Evolutionary conservation across 2,888 invertebrate genomes (phyloP).

Genomic region (Acheta domesticus): DNA sequence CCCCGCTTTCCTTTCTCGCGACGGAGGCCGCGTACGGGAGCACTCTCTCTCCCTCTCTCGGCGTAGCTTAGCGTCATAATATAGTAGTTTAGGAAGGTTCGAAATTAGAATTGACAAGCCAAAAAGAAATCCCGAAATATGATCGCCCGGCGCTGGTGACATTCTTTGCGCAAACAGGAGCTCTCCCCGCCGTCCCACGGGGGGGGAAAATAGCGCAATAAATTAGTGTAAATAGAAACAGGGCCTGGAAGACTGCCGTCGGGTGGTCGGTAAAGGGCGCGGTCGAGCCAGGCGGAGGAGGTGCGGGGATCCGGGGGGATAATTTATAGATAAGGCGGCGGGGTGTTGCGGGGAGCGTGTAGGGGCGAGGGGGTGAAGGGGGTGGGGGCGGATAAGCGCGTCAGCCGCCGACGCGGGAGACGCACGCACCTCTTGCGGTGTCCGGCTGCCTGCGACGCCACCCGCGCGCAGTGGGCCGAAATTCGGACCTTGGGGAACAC

Average conservation of each 20-base stretch:
- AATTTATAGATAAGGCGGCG: neutral
- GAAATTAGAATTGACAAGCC: conserved; percentile 31
- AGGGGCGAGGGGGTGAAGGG: neutral
- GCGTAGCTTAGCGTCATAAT: conserved; percentile 8
- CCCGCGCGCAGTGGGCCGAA: too few species aligned
- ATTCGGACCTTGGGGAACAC: too few species aligned
- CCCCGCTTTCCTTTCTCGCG: neutral
- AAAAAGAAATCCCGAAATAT: conserved; percentile 29
- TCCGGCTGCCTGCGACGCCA: too few species aligned
- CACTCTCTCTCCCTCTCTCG: neutral
- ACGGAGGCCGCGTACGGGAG: neutral
- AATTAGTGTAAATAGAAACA: conserved; percentile 18
- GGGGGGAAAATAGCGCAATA: neutral
- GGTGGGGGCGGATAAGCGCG: neutral
- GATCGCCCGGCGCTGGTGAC: neutral
- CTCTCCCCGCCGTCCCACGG: neutral
- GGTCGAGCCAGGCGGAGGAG: neutral
- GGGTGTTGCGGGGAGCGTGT: neutral
- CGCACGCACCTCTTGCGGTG: too few species aligned
- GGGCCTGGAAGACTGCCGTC: conserved; percentile 1
- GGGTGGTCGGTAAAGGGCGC: neutral
- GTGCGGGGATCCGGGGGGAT: neutral
- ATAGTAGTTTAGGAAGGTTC: conserved; percentile 25
- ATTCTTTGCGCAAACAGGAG: neutral
- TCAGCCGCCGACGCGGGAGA: too few species aligned